Evolutionary conservation across 2,113 vertebrate species (phyloP).

Genomic region (Lepus americanus): DNA sequence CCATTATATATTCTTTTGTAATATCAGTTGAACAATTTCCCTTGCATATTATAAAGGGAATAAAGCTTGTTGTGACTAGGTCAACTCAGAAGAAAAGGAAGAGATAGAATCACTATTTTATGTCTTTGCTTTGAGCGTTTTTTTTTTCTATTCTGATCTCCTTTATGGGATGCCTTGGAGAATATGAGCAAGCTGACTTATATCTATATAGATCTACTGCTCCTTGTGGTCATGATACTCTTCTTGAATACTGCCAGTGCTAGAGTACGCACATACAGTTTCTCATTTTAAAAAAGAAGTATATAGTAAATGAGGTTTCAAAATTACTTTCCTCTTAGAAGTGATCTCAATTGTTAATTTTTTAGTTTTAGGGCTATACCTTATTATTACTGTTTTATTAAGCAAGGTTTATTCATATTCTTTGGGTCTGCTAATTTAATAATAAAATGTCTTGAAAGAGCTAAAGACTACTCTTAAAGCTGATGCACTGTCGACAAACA

Average conservation of each 20-base stretch:
- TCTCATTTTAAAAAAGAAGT: background rate
- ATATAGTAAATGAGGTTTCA: background rate
- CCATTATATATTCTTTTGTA: background rate
- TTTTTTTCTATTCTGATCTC: background rate
- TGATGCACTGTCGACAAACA: background rate
- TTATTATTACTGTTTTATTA: background rate
- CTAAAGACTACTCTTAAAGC: background rate
- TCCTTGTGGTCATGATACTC: background rate
- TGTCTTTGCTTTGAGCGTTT: background rate
- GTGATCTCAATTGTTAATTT: background rate
- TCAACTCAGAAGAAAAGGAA: conserved; percentile 41
- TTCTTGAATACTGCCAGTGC: background rate
- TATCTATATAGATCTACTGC: fast-evolving
- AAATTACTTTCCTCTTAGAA: background rate
- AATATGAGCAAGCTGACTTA: background rate
- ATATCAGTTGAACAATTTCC: background rate
- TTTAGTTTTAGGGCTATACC: background rate
- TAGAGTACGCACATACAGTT: background rate
- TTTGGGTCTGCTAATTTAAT: background rate
- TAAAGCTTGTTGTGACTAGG: background rate
- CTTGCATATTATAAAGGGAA: background rate
- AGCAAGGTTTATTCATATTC: conserved; percentile 1
- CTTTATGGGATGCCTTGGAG: background rate
- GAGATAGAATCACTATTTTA: conserved; percentile 21
- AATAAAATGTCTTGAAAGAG: background rate